Evolutionary conservation across 2,797 vertebrate genomes (phyloP).

Genomic region (Onychomys arenicola): DNA sequence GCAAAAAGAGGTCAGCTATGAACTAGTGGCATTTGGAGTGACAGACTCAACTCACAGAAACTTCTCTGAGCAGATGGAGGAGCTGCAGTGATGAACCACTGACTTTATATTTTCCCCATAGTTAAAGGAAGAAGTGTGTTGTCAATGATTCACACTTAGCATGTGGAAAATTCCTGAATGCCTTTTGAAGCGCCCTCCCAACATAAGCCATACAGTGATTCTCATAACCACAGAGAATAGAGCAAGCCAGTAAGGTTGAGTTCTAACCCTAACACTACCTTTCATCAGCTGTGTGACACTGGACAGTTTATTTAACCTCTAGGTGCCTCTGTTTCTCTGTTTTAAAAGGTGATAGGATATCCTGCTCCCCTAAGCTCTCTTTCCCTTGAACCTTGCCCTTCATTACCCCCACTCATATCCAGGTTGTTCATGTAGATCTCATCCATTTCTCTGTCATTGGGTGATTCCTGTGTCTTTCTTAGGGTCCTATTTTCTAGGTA

Average conservation of each 20-base stretch:
- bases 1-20: neutral
- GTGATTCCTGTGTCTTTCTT: no score
- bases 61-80: neutral
- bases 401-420: no score
- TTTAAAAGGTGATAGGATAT: neutral
- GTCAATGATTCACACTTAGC: neutral
- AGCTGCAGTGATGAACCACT: neutral
- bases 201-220: neutral
- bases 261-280: neutral
- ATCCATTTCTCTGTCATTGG: no score
- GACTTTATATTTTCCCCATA: neutral
- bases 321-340: neutral
- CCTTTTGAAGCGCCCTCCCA: neutral
- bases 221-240: no score
- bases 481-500: no score
- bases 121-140: neutral
- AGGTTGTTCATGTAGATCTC: no score
- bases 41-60: fast-evolving
- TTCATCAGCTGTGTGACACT: neutral
- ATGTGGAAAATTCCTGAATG: neutral
- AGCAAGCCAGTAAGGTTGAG: neutral
- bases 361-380: no score
- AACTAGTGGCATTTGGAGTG: neutral
- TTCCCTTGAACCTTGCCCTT: no score
- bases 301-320: neutral